A percentile compares a stretch with the other conserved stretches of the same genome.
Conservation (phyloP, 1,140 invertebrate genomes). For the Teleogryllus occipitalis region DNA sequence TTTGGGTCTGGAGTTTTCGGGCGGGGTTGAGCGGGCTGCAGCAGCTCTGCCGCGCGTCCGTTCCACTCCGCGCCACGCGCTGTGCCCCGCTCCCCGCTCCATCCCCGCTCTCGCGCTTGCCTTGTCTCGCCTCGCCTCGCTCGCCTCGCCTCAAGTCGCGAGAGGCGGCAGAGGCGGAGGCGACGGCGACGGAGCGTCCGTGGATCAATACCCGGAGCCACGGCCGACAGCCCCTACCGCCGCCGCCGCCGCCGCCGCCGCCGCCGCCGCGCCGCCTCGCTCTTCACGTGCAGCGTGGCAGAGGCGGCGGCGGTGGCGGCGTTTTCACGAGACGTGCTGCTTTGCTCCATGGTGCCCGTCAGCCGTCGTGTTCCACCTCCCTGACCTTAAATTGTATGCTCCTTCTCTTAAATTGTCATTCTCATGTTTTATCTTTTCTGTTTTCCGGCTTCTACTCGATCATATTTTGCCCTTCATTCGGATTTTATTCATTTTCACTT, state of each 20-base stretch:
- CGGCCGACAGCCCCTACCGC: neutral
- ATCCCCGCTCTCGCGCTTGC: neutral
- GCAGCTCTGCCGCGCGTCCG: no score
- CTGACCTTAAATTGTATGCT: neutral
- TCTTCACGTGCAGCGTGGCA: neutral
- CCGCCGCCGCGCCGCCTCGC: no score
- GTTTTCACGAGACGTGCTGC: neutral
- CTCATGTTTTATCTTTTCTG: neutral
- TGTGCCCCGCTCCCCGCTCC: neutral
- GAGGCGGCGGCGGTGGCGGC: neutral
- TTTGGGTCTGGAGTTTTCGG: neutral
- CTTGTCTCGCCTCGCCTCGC: no score
- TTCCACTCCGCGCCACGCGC: no score
- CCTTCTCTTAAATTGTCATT: neutral
- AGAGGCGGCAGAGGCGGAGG: neutral
- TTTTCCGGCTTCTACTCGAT: neutral
- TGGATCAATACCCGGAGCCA: neutral
- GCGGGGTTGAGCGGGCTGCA: no score
- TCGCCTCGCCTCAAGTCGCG: neutral
- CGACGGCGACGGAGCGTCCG: neutral
- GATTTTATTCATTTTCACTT: neutral
- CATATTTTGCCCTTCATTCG: neutral
- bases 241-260: no score
- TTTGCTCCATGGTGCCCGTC: no score
- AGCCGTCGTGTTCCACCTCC: neutral